phyloP scores from a whole-genome alignment of 2,113 vertebrate genomes.

The Cinclus mexicanus region DNA sequence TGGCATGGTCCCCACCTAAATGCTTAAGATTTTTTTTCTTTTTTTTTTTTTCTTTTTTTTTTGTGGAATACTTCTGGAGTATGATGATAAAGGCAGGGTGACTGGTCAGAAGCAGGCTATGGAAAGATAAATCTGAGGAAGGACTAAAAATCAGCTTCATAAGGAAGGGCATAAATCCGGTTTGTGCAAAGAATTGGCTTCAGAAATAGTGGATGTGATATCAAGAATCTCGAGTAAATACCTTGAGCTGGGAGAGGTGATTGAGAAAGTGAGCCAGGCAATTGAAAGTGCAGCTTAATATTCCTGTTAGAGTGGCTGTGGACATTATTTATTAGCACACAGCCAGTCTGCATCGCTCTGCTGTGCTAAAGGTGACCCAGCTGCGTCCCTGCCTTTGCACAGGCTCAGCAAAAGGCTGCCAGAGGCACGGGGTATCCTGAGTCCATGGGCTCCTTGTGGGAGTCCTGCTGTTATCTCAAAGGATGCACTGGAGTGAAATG shows the following conservation, averaged over 20 bases:
- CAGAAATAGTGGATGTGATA: neutral
- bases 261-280: neutral
- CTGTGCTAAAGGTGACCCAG: accelerated
- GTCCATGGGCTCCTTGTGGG: neutral
- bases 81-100: neutral
- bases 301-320: neutral
- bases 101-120: neutral
- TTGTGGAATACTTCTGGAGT: neutral
- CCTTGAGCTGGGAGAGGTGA: neutral
- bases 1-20: neutral
- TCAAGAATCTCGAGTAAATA: neutral
- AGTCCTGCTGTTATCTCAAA: neutral
- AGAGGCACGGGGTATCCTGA: accelerated
- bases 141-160: neutral
- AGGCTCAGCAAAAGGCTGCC: neutral
- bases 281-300: neutral
- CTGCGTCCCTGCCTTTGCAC: neutral
- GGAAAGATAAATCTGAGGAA: neutral
- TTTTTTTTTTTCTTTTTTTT: neutral
- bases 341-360: neutral
- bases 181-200: neutral
- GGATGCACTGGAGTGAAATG: neutral
- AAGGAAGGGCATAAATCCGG: neutral
- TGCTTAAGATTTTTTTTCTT: neutral
- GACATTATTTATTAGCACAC: neutral